A percentile compares a stretch with the other conserved stretches of the same genome.
Conservation (phyloP, 2,888 invertebrate genomes). For the Xestoiulus laeticollis region DNA sequence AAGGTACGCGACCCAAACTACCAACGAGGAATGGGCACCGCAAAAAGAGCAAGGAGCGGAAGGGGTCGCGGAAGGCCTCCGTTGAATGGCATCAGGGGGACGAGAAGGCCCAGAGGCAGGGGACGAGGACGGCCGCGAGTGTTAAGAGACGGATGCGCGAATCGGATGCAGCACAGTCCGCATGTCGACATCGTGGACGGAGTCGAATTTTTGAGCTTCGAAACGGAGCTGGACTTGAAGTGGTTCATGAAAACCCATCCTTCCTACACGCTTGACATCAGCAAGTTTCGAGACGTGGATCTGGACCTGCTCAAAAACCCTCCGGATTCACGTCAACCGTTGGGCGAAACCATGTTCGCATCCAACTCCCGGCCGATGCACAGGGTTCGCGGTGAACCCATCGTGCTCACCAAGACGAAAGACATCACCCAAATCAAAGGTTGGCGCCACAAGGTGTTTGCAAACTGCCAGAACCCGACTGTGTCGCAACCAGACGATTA, state of each 20-base stretch:
- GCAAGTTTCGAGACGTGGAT: not conserved
- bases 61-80: not conserved
- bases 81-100: not conserved
- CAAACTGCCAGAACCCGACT: not conserved
- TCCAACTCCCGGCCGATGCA: not conserved
- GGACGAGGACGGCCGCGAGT: not conserved
- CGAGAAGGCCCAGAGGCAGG: not conserved
- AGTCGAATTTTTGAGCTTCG: constrained; percentile 58
- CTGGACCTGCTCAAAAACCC: not conserved
- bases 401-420: constrained; percentile 61
- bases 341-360: not conserved
- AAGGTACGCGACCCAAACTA: constrained; percentile 9
- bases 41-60: not conserved
- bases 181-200: constrained; percentile 59
- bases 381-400: constrained; percentile 45
- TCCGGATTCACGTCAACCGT: not conserved
- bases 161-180: constrained; percentile 49
- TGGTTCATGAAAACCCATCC: constrained; percentile 45
- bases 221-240: constrained; percentile 57
- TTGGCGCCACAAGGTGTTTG: constrained; percentile 56
- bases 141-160: not conserved
- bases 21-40: not conserved
- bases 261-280: not conserved
- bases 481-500: not conserved
- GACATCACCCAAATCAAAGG: constrained; percentile 65